These are phyloP conservation scores for Cottus gobio DNA, from an alignment of 2,113 vertebrate genomes.

Conservation along the genomic window DNA sequence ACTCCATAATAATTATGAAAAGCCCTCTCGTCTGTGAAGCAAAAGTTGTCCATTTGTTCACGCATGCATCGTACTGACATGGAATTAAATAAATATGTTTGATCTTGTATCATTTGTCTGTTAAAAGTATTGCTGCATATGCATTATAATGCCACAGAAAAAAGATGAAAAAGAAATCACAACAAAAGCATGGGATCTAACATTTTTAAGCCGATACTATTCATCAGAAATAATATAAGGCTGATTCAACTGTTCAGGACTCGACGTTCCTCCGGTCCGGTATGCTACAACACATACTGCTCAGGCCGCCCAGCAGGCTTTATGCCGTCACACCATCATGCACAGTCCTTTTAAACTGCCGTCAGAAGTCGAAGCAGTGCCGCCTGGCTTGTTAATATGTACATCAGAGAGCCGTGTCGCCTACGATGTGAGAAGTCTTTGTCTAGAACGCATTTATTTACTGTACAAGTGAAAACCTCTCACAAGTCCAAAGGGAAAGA, in stretches of 20 bases:
- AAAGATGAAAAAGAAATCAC: neutral
- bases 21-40: neutral
- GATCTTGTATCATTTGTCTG: constrained; percentile 31
- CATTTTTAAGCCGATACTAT: constrained; percentile 63
- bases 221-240: constrained; percentile 67
- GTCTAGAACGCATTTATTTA: constrained; percentile 12
- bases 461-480: constrained; percentile 37
- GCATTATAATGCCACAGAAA: constrained; percentile 31
- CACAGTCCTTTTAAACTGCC: constrained; percentile 51
- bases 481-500: constrained; percentile 38
- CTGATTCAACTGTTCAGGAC: constrained; percentile 56
- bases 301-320: constrained; percentile 36
- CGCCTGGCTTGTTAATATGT: constrained; percentile 51
- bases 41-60: constrained; percentile 17
- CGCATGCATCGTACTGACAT: constrained; percentile 25
- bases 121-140: constrained; percentile 44
- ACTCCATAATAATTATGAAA: constrained; percentile 17
- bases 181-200: constrained; percentile 49
- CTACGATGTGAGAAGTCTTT: constrained; percentile 33
- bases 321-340: constrained; percentile 46
- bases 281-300: constrained; percentile 80
- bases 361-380: constrained; percentile 51
- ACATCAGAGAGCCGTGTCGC: constrained; percentile 58
- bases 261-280: constrained; percentile 52
- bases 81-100: constrained; percentile 34